Evolutionary conservation across 2,113 vertebrate species (phyloP), one percentile per base, ranked within the genome.

Genomic region (Nerophis ophidion): DNA sequence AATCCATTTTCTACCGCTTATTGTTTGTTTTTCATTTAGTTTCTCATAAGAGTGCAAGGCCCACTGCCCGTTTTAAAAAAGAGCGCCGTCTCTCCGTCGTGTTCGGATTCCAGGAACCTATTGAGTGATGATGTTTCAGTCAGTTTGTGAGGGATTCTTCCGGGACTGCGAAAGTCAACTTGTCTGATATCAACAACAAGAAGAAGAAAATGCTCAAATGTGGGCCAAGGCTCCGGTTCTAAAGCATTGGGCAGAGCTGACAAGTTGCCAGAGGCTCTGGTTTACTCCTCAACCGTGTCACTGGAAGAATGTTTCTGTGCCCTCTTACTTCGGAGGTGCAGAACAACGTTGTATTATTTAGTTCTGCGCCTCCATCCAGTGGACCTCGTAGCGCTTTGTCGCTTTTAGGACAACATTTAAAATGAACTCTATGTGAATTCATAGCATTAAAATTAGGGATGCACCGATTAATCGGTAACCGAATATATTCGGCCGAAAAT

Each of bases 251-350:
- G 8, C 26, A 42, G n/a, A 61, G 63, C 55, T 78, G 80, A 66
- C 75, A 67, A 46, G 45, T 69, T 61, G 64, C 57, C 70, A 68
- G 67, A 74, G 66, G 60, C 72, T 80, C 70, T 46, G 62, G 60
- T 65, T 71, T 55, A 62, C 56, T 65, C 44, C 48, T 36, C 58
- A 34, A 59, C 34, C 59, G 68, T 72, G 71, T 74, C 66, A 67
- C 51, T 56, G 34, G 46, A 49, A 50, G 54, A 26, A 60, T n/a
- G 54, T 65, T 65, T 63, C 45, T 59, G n/a, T 65, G 60, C 68
- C 63, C 49, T 71, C 34, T 17, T 48, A 56, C 53, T 74, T 74
- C 57, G 26, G 58, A 68, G 62, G 52, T 45, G 15, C 33, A 60
- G 46, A 35, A 48, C 42, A 5, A 48, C 36, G 58, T 48, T 17